Evolutionary conservation across 2,888 invertebrate genomes (phyloP), one percentile per base, ranked within the genome.

Genomic region (Lissonota sp.): DNA sequence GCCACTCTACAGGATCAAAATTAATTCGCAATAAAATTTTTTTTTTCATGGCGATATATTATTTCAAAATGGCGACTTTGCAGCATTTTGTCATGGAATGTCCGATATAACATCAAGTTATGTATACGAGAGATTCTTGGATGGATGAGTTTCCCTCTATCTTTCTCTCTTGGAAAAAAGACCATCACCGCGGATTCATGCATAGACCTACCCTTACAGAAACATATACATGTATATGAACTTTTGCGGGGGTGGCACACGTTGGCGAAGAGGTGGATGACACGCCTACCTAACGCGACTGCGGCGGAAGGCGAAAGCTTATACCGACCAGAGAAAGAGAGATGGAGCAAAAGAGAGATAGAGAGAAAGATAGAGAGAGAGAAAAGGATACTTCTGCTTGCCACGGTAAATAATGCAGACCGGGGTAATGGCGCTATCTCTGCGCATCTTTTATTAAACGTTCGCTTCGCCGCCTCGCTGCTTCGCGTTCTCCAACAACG

Each of bases 341-440:
- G 14, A 57, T 12, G 14, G 64, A 57, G 37, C 16, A 6, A 37
- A 10, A 42, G n/a, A 69, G 67, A 44, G 55, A 42, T 16, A 69
- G 55, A 26, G 42, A 57, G 67, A n/a, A 42, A n/a, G 67, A 39
- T 53, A 16, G 67, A 53, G 57, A 66, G 64, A n/a, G 49, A 74
- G 46, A 49, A 46, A 58, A 16, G 58, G 49, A 49, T 57, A 91
- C 90, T 91, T 88, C 66, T 40, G 90, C 90, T 91, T 89, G 88
- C 87, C 87, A 85, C 89, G 90, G 91, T 92, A 91, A 92, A 92
- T 92, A 92, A 92, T 92, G 91, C 92, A 92, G 87, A 87, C 88
- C 90, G 90, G 91, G 92, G 92, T 92, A 92, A 92, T 92, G 92
- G 92, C 92, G 92, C 92, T 92, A 92, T 92, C 92, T 92, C 92